These are phyloP conservation scores for Dicaeum eximium DNA, from an alignment of 2,113 vertebrate species.

Conservation along the genomic window DNA sequence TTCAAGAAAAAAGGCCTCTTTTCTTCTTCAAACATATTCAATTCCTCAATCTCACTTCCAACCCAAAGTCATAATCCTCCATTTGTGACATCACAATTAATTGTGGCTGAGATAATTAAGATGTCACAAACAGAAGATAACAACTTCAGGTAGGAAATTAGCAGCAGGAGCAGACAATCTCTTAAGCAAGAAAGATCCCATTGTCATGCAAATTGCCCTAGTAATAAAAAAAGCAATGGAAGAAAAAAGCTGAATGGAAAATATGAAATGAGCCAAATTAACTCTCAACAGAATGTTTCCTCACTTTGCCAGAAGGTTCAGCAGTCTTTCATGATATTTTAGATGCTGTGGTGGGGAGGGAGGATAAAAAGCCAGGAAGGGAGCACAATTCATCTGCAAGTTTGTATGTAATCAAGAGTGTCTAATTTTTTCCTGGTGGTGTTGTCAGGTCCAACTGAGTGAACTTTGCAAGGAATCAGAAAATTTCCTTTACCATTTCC, in stretches of 20 bases:
- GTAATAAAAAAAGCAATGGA: slow-evolving; percentile 25
- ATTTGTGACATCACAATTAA: slow-evolving; percentile 38
- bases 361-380: background rate
- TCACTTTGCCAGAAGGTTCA: slow-evolving; percentile 37
- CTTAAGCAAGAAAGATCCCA: slow-evolving; percentile 46
- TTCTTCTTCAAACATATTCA: background rate
- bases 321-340: background rate
- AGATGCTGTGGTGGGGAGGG: background rate
- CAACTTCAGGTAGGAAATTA: slow-evolving; percentile 58
- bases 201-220: slow-evolving; percentile 57
- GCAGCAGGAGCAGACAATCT: slow-evolving; percentile 39
- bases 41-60: slow-evolving; percentile 16
- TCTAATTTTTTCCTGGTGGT: background rate
- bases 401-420: background rate
- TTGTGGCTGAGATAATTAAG: slow-evolving; percentile 34
- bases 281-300: background rate
- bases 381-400: background rate
- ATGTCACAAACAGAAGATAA: slow-evolving; percentile 51
- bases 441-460: background rate
- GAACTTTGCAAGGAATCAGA: background rate
- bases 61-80: background rate
- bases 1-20: background rate
- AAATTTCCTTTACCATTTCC: background rate
- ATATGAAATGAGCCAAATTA: slow-evolving; percentile 46
- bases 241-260: slow-evolving; percentile 46